A percentile compares a stretch with the other conserved stretches of the same genome.
Conservation (phyloP, 1,140 invertebrate species). For the Anadara kagoshimensis region DNA sequence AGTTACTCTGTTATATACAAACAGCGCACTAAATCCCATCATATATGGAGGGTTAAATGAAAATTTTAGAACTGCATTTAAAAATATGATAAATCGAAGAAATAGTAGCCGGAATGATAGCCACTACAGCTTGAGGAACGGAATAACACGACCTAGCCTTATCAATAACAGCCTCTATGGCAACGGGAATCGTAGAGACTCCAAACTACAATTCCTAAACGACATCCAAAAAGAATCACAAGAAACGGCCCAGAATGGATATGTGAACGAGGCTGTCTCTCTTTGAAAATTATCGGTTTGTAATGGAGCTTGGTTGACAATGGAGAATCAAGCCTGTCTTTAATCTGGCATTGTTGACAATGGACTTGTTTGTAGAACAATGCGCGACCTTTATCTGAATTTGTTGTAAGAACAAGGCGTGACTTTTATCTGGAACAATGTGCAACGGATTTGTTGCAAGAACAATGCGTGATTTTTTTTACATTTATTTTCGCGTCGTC, state of each 20-base stretch:
- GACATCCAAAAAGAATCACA: not conserved
- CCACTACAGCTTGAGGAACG: slow-evolving; percentile 11
- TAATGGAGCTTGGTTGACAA: too few species aligned
- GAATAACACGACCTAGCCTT: not conserved
- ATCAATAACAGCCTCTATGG: not conserved
- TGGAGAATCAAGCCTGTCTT: too few species aligned
- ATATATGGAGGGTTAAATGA: slow-evolving; percentile 76
- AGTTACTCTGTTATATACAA: slow-evolving; percentile 75
- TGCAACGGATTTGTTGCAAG: too few species aligned
- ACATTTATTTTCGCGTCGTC: too few species aligned
- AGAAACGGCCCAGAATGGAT: not conserved
- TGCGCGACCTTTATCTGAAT: too few species aligned
- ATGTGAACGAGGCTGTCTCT: not conserved
- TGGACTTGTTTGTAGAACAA: too few species aligned
- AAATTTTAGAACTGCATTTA: slow-evolving; percentile 65
- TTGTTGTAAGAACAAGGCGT: too few species aligned
- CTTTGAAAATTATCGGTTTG: too few species aligned
- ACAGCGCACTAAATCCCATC: slow-evolving; percentile 76
- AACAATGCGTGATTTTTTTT: too few species aligned
- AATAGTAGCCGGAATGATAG: slow-evolving; percentile 1
- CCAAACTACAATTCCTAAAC: not conserved
- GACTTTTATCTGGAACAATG: too few species aligned
- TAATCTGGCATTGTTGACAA: too few species aligned
- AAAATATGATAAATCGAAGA: slow-evolving; percentile 44
- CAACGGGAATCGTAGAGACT: not conserved